Evolutionary conservation across 2,797 vertebrate genomes (phyloP).

Genomic region (Rhinatrema bivittatum): DNA sequence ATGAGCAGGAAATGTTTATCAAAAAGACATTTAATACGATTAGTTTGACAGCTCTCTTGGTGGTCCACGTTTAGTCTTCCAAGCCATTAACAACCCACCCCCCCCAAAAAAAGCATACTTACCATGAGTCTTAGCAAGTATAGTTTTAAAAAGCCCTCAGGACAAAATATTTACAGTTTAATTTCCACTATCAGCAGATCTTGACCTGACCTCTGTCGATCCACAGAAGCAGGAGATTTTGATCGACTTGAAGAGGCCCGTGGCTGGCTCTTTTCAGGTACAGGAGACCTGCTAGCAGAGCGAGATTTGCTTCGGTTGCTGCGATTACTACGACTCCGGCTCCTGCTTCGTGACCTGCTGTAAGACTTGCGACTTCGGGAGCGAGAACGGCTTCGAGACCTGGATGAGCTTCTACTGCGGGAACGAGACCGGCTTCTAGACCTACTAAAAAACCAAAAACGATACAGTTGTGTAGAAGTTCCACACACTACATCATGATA

Average conservation of each 20-base stretch:
- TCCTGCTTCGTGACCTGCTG: conserved; percentile 67
- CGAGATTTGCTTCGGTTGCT: conserved; percentile 55
- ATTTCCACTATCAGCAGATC: conserved; percentile 83
- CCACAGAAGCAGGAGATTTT: conserved; percentile 65
- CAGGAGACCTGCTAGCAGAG: conserved; percentile 65
- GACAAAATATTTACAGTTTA: conserved; percentile 61
- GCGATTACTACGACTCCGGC: conserved; percentile 34
- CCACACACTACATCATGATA: too few relatives aligned
- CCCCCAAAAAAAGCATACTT: conserved; percentile 44
- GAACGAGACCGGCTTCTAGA: conserved; percentile 80
- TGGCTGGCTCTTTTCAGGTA: conserved; percentile 64
- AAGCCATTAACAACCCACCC: conserved; percentile 20
- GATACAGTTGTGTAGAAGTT: not conserved
- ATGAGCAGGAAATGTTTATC: conserved; percentile 61
- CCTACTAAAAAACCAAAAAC: conserved; percentile 32
- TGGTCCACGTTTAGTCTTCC: conserved; percentile 61
- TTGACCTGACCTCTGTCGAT: conserved; percentile 65
- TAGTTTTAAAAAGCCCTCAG: conserved; percentile 24
- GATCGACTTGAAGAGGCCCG: conserved; percentile 70
- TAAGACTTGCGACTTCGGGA: conserved; percentile 68
- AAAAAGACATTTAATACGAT: conserved; percentile 69
- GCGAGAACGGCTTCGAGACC: conserved; percentile 68
- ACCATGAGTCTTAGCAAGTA: conserved; percentile 52
- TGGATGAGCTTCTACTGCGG: conserved; percentile 79
- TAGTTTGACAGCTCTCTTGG: conserved; percentile 52